Evolutionary conservation across 2,888 invertebrate genomes (phyloP), one percentile per base, ranked within the genome.

Genomic region (Papilio gigon): DNA sequence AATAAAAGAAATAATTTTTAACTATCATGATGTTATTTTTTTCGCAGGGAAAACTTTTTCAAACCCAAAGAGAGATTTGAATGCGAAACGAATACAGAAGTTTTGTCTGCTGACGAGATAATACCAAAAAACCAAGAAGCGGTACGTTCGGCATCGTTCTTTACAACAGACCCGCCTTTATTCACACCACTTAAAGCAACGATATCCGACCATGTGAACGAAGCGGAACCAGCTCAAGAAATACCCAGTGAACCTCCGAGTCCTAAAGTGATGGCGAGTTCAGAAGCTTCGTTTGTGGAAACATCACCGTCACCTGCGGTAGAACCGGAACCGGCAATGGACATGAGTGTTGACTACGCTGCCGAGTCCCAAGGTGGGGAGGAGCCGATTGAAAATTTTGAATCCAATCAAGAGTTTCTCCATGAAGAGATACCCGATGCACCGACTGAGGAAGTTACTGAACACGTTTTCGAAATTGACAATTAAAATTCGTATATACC

Each of bases 21-120:
- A 53, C 25, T 50, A 60, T 58, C 59, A 53, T 44, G 22, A 27
- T 56, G 25, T 58, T 20, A 4, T 40, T 25, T 65, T 64, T 53
- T 67, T 72, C 70, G 20, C 71, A 75, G 75, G 59, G 73, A 72
- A 30, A 70, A 71, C 25, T 67, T 20, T 35, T 35, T 35, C 44
- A 68, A 44, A n/a, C 17, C 40, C 2, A 65, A 67, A 9, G 68
- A 68, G 14, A 64, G 68, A 67, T 37, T 71, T 68, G 42, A 62
- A 66, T 40, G 59, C 4, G 44, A 68, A 65, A 68, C 71, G 50
- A 70, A 63, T 37, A 50, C 60, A 50, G 67, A 40, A 17, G 27
- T 64, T 11, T 14, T 30, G n/a, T 37, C 50, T 2, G 6, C 33
- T 17, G 66, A 47, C 14, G 22, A 47, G 9, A n/a, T 59, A 2